Percentiles rank a stretch among this genome's conserved stretches.
Conservation (phyloP, 35 echinoderm and acorn worm species). For the Acanthaster planci region DNA sequence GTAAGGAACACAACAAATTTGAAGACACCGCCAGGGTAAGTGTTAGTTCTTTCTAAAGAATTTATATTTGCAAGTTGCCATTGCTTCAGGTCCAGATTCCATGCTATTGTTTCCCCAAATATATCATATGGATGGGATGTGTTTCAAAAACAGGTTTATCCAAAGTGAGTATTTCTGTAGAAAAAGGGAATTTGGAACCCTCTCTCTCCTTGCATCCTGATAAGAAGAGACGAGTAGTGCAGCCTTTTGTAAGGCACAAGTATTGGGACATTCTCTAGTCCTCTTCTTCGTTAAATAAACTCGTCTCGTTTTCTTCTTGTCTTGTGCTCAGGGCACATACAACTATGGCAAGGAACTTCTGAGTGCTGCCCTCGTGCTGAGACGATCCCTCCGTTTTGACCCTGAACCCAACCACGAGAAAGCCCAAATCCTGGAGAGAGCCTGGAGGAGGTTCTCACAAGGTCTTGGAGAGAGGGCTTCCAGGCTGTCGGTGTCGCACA, state of each 20-base stretch:
- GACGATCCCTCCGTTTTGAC: conserved; percentile 74
- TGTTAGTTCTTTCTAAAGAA: no score
- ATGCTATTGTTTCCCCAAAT: no score
- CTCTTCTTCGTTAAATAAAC: not conserved
- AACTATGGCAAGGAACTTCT: conserved; percentile 88
- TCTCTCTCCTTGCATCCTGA: no score
- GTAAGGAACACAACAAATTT: conserved; percentile 80
- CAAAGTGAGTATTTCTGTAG: no score
- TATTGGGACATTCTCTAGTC: not conserved
- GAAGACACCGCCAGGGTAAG: conserved; percentile 88
- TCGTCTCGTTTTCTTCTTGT: not conserved
- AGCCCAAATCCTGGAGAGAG: conserved; percentile 71
- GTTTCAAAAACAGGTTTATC: no score
- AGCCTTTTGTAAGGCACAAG: no score
- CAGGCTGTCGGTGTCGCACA: conserved; percentile 88
- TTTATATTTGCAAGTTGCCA: no score
- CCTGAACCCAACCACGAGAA: conserved; percentile 84
- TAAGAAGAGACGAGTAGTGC: no score
- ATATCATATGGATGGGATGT: no score
- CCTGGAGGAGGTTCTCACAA: conserved; percentile 87
- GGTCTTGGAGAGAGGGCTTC: conserved; percentile 70
- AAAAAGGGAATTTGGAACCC: no score
- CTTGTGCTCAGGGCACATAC: conserved; percentile 75
- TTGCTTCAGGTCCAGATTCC: no score
- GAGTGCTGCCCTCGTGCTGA: conserved; percentile 70